phyloP scores from a whole-genome alignment of 2,797 vertebrate species.

The Discoglossus pictus region DNA sequence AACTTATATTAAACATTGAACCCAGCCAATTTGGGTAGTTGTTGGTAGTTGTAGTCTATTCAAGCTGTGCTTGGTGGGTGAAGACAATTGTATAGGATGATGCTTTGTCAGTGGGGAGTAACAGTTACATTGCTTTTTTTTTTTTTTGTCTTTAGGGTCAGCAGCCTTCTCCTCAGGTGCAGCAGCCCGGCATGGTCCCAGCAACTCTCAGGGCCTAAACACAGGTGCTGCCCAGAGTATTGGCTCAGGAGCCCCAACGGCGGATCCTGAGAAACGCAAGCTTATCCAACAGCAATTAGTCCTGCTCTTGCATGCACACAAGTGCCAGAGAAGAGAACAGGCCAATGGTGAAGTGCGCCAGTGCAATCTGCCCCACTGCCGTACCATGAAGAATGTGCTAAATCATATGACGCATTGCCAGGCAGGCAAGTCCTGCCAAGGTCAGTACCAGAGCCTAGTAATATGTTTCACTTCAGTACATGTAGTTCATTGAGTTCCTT shows the following conservation, averaged over 20 bases:
- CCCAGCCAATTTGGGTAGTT: too few relatives aligned
- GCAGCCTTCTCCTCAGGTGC: constrained; percentile 82
- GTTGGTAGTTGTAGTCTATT: too few relatives aligned
- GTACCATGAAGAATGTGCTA: constrained; percentile 98
- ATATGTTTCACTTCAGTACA: too few relatives aligned
- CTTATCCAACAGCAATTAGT: constrained; percentile 97
- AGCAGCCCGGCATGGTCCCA: constrained; percentile 76
- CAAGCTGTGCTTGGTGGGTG: too few relatives aligned
- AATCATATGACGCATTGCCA: constrained; percentile 99
- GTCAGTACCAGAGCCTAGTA: constrained; percentile 72
- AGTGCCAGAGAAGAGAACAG: constrained; percentile 94
- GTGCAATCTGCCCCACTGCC: constrained; percentile 95
- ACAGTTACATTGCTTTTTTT: too few relatives aligned
- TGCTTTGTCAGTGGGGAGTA: too few relatives aligned
- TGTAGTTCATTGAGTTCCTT: too few relatives aligned
- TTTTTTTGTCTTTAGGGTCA: constrained; percentile 74
- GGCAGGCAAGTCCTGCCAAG: constrained; percentile 97
- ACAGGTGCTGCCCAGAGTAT: constrained; percentile 77
- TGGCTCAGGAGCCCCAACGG: constrained; percentile 86
- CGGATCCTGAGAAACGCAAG: constrained; percentile 96
- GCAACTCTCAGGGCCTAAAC: constrained; percentile 77
- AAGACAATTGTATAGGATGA: too few relatives aligned
- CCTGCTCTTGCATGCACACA: constrained; percentile 93
- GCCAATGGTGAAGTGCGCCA: constrained; percentile 93
- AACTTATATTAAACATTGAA: too few relatives aligned